phyloP scores from a whole-genome alignment of 2,888 invertebrate species.

The Melanostoma mellinum region DNA sequence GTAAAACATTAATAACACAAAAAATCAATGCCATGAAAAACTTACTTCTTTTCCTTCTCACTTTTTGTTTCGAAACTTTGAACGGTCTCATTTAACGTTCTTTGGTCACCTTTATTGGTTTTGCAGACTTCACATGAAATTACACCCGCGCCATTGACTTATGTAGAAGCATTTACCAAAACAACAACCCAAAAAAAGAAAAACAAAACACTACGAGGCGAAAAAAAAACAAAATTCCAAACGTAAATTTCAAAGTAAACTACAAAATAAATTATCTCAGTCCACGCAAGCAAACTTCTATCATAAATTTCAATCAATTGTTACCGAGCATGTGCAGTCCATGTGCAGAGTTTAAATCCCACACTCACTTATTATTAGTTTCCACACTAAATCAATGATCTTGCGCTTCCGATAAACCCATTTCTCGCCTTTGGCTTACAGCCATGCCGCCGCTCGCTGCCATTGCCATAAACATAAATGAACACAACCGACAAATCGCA shows the following conservation, averaged over 20 bases:
- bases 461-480: slow-evolving; percentile 35
- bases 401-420: slow-evolving; percentile 53
- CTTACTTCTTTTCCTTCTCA: slow-evolving; percentile 25
- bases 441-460: slow-evolving; percentile 12
- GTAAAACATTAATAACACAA: neutral
- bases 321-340: slow-evolving; percentile 24
- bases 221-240: slow-evolving; percentile 15
- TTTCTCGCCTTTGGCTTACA: slow-evolving; percentile 44
- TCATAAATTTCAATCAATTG: slow-evolving; percentile 56
- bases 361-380: slow-evolving; percentile 51
- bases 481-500: slow-evolving; percentile 56
- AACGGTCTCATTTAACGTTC: no score
- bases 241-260: slow-evolving; percentile 26
- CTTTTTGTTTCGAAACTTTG: neutral
- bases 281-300: neutral
- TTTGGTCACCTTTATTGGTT: no score
- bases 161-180: no score
- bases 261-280: slow-evolving; percentile 10
- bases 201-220: slow-evolving; percentile 1
- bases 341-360: slow-evolving; percentile 34
- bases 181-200: neutral
- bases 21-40: slow-evolving; percentile 7
- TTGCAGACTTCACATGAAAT: no score
- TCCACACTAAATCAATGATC: slow-evolving; percentile 57
- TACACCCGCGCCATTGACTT: no score